These are phyloP conservation scores for Athalia circularis DNA, from an alignment of 2,888 invertebrate species.

Conservation along the genomic window DNA sequence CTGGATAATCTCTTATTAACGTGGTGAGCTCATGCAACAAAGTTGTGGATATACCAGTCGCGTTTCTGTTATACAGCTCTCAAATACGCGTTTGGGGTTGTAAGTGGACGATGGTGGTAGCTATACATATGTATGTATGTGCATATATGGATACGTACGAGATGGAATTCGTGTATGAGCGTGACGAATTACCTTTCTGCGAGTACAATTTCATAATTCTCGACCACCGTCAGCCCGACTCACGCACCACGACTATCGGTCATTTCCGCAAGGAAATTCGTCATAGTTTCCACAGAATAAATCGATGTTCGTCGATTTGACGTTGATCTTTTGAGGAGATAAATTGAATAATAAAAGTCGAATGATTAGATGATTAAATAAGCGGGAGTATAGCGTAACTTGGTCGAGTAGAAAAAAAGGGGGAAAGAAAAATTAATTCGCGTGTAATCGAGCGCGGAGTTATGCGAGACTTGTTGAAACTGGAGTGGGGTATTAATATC, in stretches of 20 bases:
- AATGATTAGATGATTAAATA: background rate
- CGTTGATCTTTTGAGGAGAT: too few species aligned
- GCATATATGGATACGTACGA: too few species aligned
- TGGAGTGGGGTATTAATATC: constrained; percentile 15
- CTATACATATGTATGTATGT: too few species aligned
- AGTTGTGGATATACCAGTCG: background rate
- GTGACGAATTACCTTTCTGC: background rate
- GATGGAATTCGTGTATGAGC: background rate
- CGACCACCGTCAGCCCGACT: too few species aligned
- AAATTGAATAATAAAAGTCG: too few species aligned
- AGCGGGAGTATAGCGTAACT: background rate
- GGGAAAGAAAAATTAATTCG: background rate
- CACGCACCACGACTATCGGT: too few species aligned
- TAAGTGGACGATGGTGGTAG: constrained; percentile 19
- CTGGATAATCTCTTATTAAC: constrained; percentile 41
- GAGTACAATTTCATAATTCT: background rate
- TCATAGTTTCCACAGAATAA: too few species aligned
- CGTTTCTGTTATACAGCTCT: constrained; percentile 5
- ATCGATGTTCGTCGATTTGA: too few species aligned
- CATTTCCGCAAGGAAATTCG: too few species aligned
- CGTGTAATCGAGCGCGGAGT: constrained; percentile 7
- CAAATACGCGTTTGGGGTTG: constrained; percentile 21
- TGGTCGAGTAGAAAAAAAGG: too few species aligned
- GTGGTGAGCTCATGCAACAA: constrained; percentile 35
- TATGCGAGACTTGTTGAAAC: constrained; percentile 21